These are phyloP conservation scores for Ceratothoa steindachneri DNA, from an alignment of 2,888 invertebrate species.

Conservation along the genomic window DNA sequence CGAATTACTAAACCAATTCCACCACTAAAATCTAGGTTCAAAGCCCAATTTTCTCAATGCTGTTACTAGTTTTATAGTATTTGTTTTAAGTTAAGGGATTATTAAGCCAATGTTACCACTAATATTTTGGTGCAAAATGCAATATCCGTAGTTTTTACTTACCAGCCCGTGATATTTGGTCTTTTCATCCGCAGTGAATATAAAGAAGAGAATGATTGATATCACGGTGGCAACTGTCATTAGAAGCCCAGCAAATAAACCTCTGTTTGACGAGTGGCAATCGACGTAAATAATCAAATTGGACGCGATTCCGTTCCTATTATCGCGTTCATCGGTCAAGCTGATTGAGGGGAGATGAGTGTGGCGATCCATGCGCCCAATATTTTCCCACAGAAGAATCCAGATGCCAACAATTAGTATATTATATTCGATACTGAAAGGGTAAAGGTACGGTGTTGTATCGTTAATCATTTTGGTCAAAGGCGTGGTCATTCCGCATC, in stretches of 20 bases:
- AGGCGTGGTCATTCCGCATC: constrained; percentile 50
- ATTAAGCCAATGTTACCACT: too few species aligned
- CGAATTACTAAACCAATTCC: too few species aligned
- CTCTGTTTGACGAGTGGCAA: constrained; percentile 72
- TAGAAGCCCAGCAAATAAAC: constrained; percentile 67
- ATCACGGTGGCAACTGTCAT: constrained; percentile 60
- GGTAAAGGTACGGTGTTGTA: constrained; percentile 72
- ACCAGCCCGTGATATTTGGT: constrained; percentile 28
- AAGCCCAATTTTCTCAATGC: too few species aligned
- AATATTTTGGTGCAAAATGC: too few species aligned
- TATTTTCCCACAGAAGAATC: constrained; percentile 70
- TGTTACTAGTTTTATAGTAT: too few species aligned
- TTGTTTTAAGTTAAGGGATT: too few species aligned
- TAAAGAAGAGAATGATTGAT: constrained; percentile 62
- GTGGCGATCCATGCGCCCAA: constrained; percentile 57
- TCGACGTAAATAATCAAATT: constrained; percentile 64
- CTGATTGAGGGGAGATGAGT: constrained; percentile 42
- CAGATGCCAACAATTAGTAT: constrained; percentile 71
- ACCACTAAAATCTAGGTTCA: too few species aligned
- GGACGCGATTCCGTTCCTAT: constrained; percentile 48
- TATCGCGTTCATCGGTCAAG: constrained; percentile 47
- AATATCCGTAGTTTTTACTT: too few species aligned
- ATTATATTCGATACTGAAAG: constrained; percentile 75
- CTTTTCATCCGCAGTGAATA: constrained; percentile 49
- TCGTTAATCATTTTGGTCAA: constrained; percentile 53